These are phyloP conservation scores for Tiaroga cobitis DNA, from an alignment of 2,797 vertebrate species.

Conservation along the genomic window DNA sequence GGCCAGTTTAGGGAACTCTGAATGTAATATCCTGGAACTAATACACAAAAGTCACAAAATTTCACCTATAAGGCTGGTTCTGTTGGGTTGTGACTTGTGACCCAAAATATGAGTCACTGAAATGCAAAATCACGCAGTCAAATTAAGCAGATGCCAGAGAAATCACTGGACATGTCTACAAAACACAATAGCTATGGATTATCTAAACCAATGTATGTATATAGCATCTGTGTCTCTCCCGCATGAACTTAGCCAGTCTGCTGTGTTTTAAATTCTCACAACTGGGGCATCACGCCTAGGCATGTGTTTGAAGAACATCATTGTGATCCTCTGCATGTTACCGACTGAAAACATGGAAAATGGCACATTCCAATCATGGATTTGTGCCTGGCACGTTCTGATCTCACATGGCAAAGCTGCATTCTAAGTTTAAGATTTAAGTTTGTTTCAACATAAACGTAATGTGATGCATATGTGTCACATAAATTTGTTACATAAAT, in stretches of 20 bases:
- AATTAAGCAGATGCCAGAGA: background rate
- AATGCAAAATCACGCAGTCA: background rate
- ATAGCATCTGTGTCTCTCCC: background rate
- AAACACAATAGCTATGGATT: conserved; percentile 9
- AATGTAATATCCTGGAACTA: background rate
- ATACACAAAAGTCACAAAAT: background rate
- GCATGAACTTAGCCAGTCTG: background rate
- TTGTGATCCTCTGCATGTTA: conserved; percentile 5
- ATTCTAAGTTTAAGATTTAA: background rate
- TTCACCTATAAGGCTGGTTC: background rate
- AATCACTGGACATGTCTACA: background rate
- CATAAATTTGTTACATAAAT: background rate
- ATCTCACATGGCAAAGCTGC: background rate
- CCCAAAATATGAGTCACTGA: background rate
- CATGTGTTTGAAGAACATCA: conserved; percentile 19
- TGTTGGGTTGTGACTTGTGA: background rate
- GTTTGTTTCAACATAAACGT: background rate
- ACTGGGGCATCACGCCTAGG: conserved; percentile 1
- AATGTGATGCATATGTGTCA: background rate
- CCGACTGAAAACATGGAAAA: background rate
- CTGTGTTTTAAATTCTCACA: conserved; percentile 12
- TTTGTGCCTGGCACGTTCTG: background rate
- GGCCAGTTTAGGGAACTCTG: background rate
- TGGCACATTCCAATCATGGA: background rate
- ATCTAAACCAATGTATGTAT: conserved; percentile 12